Conservation (phyloP, 2,113 vertebrate species). For the Lasiurus cinereus region DNA sequence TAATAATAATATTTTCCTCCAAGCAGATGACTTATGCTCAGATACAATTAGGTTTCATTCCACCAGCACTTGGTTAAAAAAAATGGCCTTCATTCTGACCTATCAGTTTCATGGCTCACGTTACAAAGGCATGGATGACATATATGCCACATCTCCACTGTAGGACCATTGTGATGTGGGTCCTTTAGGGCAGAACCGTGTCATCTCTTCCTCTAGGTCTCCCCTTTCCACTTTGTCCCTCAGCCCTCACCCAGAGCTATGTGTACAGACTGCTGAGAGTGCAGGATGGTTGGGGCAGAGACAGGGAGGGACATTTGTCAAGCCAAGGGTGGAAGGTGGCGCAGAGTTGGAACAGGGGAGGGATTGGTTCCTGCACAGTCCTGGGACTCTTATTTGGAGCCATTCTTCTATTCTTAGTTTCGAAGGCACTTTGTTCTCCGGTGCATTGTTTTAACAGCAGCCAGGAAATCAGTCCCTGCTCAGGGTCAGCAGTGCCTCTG, state of each 20-base stretch:
- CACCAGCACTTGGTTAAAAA: neutral
- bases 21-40: neutral
- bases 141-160: neutral
- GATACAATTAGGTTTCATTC: neutral
- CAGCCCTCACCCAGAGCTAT: neutral
- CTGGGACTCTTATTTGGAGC: slow-evolving; percentile 55
- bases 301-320: neutral
- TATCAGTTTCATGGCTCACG: neutral
- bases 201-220: neutral
- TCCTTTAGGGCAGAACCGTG: neutral
- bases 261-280: neutral
- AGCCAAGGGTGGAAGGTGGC: neutral
- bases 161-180: neutral
- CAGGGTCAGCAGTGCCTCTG: slow-evolving; percentile 38
- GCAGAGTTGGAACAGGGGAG: neutral
- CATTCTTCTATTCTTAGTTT: slow-evolving; percentile 75
- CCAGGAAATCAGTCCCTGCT: slow-evolving; percentile 71
- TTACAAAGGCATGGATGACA: neutral
- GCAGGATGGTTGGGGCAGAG: neutral
- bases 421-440: slow-evolving; percentile 73
- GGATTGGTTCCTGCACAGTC: neutral
- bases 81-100: neutral
- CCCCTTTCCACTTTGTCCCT: neutral
- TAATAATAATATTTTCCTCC: neutral
- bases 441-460: slow-evolving; percentile 69